Conservation (phyloP, 2,888 invertebrate genomes). For the Platycheirus rosarum region DNA sequence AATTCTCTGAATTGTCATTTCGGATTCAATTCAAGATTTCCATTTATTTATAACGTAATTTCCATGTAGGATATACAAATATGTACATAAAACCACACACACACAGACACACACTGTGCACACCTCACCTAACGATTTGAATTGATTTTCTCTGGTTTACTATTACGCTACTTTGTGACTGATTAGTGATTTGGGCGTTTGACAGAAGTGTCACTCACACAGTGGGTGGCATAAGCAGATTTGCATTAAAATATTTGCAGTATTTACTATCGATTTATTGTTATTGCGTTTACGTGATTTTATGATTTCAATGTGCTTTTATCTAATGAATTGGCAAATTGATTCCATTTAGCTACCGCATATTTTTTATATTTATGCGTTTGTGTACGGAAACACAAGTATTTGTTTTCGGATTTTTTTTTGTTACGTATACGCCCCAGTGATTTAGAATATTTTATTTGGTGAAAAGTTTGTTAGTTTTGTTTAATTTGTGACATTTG, state of each 20-base stretch:
- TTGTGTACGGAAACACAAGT: neutral
- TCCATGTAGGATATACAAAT: neutral
- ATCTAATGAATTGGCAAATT: constrained; percentile 52
- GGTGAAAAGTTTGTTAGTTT: neutral
- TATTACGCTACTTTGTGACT: constrained; percentile 53
- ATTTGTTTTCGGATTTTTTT: neutral
- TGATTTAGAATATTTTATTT: neutral
- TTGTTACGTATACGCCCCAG: constrained; percentile 19
- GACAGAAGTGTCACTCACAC: constrained; percentile 24
- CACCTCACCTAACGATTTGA: constrained; percentile 1
- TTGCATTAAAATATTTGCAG: constrained; percentile 55
- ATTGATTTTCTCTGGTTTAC: constrained; percentile 39
- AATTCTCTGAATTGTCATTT: constrained; percentile 51
- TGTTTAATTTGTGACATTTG: neutral
- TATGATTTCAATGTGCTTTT: constrained; percentile 53
- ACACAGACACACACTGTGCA: neutral
- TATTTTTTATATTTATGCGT: constrained; percentile 8
- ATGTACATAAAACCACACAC: neutral
- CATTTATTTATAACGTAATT: constrained; percentile 30
- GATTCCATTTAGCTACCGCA: constrained; percentile 39
- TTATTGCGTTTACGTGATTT: constrained; percentile 44
- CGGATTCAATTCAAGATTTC: constrained; percentile 59
- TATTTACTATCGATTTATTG: constrained; percentile 44
- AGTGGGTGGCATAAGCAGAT: constrained; percentile 6
- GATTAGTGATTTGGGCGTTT: constrained; percentile 46